Base-by-base conservation (phyloP, 2,888 invertebrate genomes). In the Eucera pruinosa region DNA sequence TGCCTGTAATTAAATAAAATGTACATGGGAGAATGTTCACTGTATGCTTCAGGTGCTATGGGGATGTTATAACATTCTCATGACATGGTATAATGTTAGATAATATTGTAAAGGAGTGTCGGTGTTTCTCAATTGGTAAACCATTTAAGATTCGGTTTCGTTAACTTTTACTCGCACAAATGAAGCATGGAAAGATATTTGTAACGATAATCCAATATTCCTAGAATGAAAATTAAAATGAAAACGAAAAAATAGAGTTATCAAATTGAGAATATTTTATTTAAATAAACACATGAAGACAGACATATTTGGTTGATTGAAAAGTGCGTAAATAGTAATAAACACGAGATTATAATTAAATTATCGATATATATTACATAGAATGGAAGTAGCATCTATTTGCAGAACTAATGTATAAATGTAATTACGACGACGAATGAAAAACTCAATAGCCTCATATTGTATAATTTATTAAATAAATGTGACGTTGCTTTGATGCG, bases 21-120 rank as follows among this genome's bases (percentile, higher is more conserved):
- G 82, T 82, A 87, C 81, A 82, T 83, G 86, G 79, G 88, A 90
- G 89, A 90, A 90, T 90, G 89, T 90, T 90, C 89, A 90, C 89
- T 80, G 90, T 89, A 85, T 86, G 89, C 87, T 89, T 88, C 86
- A 86, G 83, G 86, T 82, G 82, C 83, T 85, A 83, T 84, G 85
- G 66, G 86, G 67, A 84, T 81, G 77, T 54, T 45, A 58, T 66
- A 75, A 62, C 82, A 77, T 87, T 83, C 83, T 81, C 86, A 85
- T 82, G 83, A 86, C 86, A 86, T 85, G 78, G 71, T 78, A 62
- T 86, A 86, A 87, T 75, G 65, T 82, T 85, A 87, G 79, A 68
- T 82, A 83, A 80, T 86, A 77, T 73, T 86, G 77, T 68, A 75
- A 83, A 81, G 64, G 67, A 72, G 60, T 68, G 68, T 80, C 80